These are phyloP conservation scores for Mesocentrotus franciscanus DNA, from an alignment of 53 echinoderm and acorn worm species.

Conservation along the genomic window DNA sequence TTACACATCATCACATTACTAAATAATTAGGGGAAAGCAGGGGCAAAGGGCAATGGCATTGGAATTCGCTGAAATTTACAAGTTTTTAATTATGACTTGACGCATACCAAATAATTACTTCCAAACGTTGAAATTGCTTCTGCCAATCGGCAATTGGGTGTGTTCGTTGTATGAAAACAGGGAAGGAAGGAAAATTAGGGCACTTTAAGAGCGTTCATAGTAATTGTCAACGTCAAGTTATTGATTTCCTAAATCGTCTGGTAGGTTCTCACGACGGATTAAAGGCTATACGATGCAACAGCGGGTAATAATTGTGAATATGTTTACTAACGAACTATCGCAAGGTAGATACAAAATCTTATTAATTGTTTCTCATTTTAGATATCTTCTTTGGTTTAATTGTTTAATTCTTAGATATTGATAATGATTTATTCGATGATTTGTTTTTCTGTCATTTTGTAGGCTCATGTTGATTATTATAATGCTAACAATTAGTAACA, in stretches of 20 bases:
- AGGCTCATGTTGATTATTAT: too few species aligned
- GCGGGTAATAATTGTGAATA: too few species aligned
- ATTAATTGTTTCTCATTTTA: too few species aligned
- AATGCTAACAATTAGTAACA: too few species aligned
- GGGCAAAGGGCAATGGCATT: background rate
- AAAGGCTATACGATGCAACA: too few species aligned
- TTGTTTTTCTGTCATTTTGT: too few species aligned
- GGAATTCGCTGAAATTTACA: background rate
- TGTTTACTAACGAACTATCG: too few species aligned
- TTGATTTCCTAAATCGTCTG: background rate
- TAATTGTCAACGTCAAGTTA: background rate
- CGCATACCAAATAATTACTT: background rate
- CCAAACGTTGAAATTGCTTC: background rate
- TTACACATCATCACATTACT: background rate
- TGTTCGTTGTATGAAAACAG: background rate
- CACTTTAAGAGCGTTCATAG: background rate
- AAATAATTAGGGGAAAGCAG: background rate
- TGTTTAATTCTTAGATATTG: too few species aligned
- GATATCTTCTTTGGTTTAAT: too few species aligned
- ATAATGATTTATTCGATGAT: too few species aligned
- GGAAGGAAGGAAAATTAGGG: constrained; percentile 5
- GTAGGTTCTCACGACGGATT: too few species aligned
- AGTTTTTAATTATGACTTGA: background rate
- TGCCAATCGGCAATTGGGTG: background rate
- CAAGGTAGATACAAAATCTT: too few species aligned